Base-by-base conservation (phyloP, 1,140 invertebrate species). In the Halictus rubicundus region DNA sequence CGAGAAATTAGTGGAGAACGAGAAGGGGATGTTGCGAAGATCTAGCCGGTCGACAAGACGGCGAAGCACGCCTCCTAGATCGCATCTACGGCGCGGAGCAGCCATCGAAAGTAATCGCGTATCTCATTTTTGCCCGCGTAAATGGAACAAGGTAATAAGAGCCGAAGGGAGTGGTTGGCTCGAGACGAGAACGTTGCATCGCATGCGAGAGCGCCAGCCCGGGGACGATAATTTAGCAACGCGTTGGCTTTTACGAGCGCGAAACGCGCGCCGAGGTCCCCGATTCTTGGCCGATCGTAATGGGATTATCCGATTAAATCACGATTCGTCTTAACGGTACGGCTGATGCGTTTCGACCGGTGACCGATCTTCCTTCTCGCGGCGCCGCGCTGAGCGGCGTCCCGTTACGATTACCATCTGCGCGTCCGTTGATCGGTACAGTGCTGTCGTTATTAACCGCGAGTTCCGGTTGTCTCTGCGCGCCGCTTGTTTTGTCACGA, bases 321-420 rank as follows among this genome's bases (percentile, higher is more conserved):
- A 37, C 54, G 79, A 83, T 80, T 68, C 82, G 83, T 84, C 83
- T 85, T 85, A 85, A 84, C 82, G 82, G 73, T 69, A 80, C 73
- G 75, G n/a, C 57, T 73, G 79, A 85, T 76, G 69, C 69, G 72
- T 79, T 86, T 73, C n/a, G 73, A 63, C 52, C 72, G 70, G 54
- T 27, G 68, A 57, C 57, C 68, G 39, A 64, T 60, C 57, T 61
- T 72, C 71, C 68, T 82, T 12, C 12, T 63, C 27, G 76, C 66
- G 66, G n/a, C n/a, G n/a, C n/a, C n/a, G n/a, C n/a, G n/a, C n/a
- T n/a, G n/a, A n/a, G n/a, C n/a, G n/a, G n/a, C 59, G 78, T 86
- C 70, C 80, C 84, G 83, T 85, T 86, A 78, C 78, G 69, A 83
- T 71, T 78, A 81, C 74, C 80, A 59, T 73, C 69, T 66, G 78